phyloP scores from a whole-genome alignment of 2,888 invertebrate species.

The Cephalotes varians region DNA sequence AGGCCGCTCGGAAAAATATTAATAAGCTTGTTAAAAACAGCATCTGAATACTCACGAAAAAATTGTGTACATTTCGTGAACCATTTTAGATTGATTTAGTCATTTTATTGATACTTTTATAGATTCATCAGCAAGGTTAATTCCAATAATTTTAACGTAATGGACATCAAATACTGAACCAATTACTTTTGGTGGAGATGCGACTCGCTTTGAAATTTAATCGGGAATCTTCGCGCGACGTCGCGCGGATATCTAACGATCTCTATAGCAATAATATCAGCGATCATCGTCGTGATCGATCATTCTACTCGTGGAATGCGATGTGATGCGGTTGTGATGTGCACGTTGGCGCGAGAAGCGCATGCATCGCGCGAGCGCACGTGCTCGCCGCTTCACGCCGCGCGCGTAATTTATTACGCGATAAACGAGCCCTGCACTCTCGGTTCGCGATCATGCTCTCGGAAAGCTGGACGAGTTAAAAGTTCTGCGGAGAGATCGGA shows the following conservation, averaged over 20 bases:
- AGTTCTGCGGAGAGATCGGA: slow-evolving; percentile 48
- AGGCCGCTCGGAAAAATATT: not conserved
- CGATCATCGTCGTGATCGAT: slow-evolving; percentile 57
- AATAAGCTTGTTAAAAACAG: not conserved
- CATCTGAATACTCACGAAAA: not conserved
- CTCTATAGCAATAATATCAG: not conserved
- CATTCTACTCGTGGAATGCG: slow-evolving; percentile 56
- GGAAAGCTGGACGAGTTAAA: slow-evolving; percentile 57
- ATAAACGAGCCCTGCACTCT: slow-evolving; percentile 73
- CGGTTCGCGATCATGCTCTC: slow-evolving; percentile 13
- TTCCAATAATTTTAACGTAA: slow-evolving; percentile 8
- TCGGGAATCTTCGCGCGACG: not conserved
- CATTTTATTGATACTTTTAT: too few species aligned
- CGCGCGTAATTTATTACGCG: slow-evolving; percentile 78
- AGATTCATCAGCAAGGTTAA: slow-evolving; percentile 1
- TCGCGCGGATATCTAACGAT: not conserved
- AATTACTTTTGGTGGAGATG: not conserved
- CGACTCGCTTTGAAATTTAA: slow-evolving; percentile 10
- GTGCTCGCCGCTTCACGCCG: slow-evolving; percentile 50
- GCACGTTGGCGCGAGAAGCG: not conserved
- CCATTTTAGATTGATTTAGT: not conserved
- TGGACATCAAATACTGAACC: not conserved
- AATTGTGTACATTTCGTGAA: not conserved
- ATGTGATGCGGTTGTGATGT: slow-evolving; percentile 20
- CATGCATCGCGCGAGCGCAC: slow-evolving; percentile 53